A percentile compares a stretch with the other conserved stretches of the same genome.
Conservation (phyloP, 2,797 vertebrate species). For the Karalla daura region DNA sequence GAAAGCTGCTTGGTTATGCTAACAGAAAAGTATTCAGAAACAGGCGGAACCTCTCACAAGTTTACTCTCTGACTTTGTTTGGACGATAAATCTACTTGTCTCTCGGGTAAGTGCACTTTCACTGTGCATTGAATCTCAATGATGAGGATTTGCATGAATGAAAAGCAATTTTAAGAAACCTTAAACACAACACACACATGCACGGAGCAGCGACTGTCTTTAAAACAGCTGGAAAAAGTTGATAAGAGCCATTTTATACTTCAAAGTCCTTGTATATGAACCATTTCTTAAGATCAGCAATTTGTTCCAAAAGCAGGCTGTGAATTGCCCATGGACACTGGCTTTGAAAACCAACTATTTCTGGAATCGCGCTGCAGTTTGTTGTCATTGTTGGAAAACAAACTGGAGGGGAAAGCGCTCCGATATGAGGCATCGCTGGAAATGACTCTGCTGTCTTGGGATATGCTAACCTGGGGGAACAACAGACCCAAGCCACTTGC, state of each 20-base stretch:
- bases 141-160: slow-evolving; percentile 69
- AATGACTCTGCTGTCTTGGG: slow-evolving; percentile 62
- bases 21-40: slow-evolving; percentile 29
- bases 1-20: slow-evolving; percentile 15
- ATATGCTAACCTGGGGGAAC: slow-evolving; percentile 61
- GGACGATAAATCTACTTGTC: slow-evolving; percentile 56
- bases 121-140: slow-evolving; percentile 65
- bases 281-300: slow-evolving; percentile 69
- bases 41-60: slow-evolving; percentile 22
- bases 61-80: slow-evolving; percentile 58
- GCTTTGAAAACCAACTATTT: slow-evolving; percentile 64
- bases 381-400: slow-evolving; percentile 68
- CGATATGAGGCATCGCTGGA: slow-evolving; percentile 33
- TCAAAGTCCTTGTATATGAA: slow-evolving; percentile 72
- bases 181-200: slow-evolving; percentile 41
- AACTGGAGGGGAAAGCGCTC: slow-evolving; percentile 41
- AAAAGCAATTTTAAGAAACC: slow-evolving; percentile 58
- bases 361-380: slow-evolving; percentile 49
- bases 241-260: slow-evolving; percentile 79
- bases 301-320: slow-evolving; percentile 59
- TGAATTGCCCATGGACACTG: slow-evolving; percentile 63
- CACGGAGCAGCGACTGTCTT: slow-evolving; percentile 39
- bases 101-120: slow-evolving; percentile 54
- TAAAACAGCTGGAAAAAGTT: slow-evolving; percentile 75
- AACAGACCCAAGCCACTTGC: slow-evolving; percentile 50